phyloP scores from a whole-genome alignment of 1,140 invertebrate species.

The Diprion similis region DNA sequence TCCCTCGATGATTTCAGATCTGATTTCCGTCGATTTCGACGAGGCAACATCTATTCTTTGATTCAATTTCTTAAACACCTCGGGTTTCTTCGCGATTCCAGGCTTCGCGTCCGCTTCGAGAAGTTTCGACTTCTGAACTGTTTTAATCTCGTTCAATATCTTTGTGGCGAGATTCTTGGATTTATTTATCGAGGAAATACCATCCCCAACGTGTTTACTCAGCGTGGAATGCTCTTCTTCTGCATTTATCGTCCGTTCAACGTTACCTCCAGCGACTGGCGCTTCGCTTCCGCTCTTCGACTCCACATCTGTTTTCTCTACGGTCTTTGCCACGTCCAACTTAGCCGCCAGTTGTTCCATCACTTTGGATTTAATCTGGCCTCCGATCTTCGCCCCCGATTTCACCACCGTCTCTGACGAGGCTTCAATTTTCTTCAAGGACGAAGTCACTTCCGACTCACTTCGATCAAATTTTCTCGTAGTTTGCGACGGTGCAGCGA shows the following conservation, averaged over 20 bases:
- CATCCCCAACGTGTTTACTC: not conserved
- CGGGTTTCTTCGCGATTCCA: not conserved
- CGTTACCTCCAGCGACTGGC: not conserved
- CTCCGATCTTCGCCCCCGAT: not conserved
- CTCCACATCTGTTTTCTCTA: constrained; percentile 13
- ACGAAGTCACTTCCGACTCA: not conserved
- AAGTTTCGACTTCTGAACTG: not conserved
- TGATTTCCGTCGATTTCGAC: not conserved
- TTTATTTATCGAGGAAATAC: not conserved
- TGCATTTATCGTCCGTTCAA: constrained; percentile 6
- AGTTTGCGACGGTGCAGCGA: not conserved
- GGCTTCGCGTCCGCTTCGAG: not conserved
- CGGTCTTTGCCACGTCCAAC: not conserved
- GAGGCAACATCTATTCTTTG: too few species aligned
- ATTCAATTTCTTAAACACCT: not conserved
- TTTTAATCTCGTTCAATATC: not conserved
- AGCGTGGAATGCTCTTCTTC: constrained; percentile 19
- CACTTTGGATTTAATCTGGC: not conserved
- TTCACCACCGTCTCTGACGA: not conserved
- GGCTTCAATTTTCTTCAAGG: not conserved
- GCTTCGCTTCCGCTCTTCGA: constrained; percentile 7
- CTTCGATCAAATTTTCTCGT: too few species aligned
- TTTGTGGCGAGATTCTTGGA: not conserved
- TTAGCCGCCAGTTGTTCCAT: not conserved
- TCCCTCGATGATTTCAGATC: not conserved